Evolutionary conservation across 1,140 invertebrate species (phyloP).

Genomic region (Cardiocondyla obscurior): DNA sequence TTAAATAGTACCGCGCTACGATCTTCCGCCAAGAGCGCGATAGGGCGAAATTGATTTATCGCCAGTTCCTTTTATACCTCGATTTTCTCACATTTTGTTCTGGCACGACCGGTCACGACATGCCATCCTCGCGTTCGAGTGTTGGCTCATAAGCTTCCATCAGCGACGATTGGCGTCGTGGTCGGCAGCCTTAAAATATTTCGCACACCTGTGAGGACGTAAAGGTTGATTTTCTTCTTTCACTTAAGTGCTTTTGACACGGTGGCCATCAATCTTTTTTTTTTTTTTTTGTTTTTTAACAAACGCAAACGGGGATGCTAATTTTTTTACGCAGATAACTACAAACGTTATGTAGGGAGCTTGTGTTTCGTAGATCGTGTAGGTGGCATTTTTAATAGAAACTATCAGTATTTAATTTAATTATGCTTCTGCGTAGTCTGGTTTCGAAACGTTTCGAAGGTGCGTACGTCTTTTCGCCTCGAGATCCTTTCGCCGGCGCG

Average conservation of each 20-base stretch:
- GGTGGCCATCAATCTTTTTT: background rate
- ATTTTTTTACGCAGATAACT: constrained; percentile 6
- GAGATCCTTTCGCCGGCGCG: background rate
- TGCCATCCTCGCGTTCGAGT: constrained; percentile 20
- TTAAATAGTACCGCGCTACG: background rate
- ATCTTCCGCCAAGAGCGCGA: background rate
- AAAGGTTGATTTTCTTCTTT: constrained; percentile 15
- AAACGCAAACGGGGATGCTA: background rate
- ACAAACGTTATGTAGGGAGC: background rate
- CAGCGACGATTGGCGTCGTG: constrained; percentile 1
- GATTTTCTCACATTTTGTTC: constrained; percentile 63
- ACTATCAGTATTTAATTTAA: constrained; percentile 12
- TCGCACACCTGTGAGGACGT: background rate
- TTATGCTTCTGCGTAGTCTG: background rate
- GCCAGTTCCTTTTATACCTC: constrained; percentile 23
- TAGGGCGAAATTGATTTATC: constrained; percentile 58
- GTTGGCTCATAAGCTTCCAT: constrained; percentile 4
- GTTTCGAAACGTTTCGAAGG: constrained; percentile 16
- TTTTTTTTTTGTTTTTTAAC: no score
- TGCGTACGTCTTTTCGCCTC: background rate
- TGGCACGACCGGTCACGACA: constrained; percentile 48
- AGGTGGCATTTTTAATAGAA: constrained; percentile 10
- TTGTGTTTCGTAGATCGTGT: background rate
- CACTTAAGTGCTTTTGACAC: background rate
- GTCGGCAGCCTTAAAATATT: constrained; percentile 1